Evolutionary conservation across 2,797 vertebrate species (phyloP).

Genomic region (Pantherophis vulpinus): DNA sequence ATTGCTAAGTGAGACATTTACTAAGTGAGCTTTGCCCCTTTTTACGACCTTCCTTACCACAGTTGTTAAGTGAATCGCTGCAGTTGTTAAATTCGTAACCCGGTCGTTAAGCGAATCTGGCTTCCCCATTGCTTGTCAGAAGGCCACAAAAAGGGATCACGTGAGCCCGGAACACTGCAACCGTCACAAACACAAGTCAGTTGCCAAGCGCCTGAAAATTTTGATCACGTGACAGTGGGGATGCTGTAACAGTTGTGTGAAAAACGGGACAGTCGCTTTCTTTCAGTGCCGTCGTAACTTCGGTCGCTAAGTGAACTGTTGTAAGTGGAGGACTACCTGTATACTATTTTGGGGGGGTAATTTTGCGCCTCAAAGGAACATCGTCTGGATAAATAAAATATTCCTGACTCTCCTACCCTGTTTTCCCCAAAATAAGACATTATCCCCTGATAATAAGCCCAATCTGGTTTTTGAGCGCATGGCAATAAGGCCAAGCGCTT

Average conservation of each 20-base stretch:
- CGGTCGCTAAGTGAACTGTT: neutral
- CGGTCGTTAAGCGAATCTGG: neutral
- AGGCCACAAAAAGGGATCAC: neutral
- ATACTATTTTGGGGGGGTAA: neutral
- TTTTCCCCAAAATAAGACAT: too few relatives aligned
- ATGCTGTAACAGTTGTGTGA: neutral
- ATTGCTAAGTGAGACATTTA: neutral
- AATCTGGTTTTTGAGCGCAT: too few relatives aligned
- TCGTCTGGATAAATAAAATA: neutral
- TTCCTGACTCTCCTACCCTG: too few relatives aligned
- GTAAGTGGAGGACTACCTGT: neutral
- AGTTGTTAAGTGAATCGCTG: neutral
- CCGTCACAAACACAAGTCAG: neutral
- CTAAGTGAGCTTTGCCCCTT: neutral
- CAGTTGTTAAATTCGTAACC: neutral
- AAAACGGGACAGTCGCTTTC: neutral
- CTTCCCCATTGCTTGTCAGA: neutral
- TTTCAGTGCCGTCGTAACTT: neutral
- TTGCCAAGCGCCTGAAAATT: neutral
- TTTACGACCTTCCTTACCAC: neutral
- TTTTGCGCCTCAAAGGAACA: neutral
- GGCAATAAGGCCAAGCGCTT: too few relatives aligned
- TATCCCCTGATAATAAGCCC: too few relatives aligned
- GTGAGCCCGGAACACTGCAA: neutral
- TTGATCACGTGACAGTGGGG: neutral